Conservation (phyloP, 92 coral and sea anemone genomes). For the Umimayanthus kanabou region DNA sequence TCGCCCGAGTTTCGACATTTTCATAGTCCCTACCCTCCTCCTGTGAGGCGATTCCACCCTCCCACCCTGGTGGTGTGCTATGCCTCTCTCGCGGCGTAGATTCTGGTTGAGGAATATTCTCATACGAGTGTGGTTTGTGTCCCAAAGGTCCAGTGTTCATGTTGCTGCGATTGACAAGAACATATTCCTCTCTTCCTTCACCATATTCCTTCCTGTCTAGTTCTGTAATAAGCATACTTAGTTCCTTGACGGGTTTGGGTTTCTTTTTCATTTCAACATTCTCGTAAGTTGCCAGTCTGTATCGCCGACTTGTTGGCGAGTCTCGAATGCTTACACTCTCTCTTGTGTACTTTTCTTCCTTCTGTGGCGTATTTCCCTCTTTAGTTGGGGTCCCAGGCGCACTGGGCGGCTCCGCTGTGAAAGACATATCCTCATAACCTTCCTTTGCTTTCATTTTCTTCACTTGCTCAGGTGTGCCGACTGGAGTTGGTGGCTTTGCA, state of each 20-base stretch:
- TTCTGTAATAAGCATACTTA: conserved; percentile 40
- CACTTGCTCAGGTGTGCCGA: conserved; percentile 29
- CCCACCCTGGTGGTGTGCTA: background rate
- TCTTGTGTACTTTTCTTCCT: conserved; percentile 17
- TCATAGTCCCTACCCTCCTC: conserved; percentile 23
- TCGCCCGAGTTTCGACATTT: background rate
- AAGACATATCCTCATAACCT: conserved; percentile 38
- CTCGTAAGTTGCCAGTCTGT: conserved; percentile 56
- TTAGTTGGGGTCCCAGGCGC: conserved; percentile 23
- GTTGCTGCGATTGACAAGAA: background rate
- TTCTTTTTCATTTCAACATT: conserved; percentile 63
- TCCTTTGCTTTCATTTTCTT: conserved; percentile 32
- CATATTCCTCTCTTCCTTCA: background rate
- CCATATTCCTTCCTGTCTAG: conserved; percentile 8
- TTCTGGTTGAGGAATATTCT: conserved; percentile 16
- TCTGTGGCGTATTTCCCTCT: conserved; percentile 23
- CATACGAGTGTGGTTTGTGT: conserved; percentile 25
- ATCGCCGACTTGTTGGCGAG: conserved; percentile 43
- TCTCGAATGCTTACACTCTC: conserved; percentile 42
- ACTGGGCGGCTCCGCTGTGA: conserved; percentile 25
- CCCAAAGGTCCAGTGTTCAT: background rate
- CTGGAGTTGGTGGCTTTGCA: conserved; percentile 33
- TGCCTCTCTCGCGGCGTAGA: background rate
- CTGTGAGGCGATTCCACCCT: background rate
- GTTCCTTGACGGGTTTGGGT: conserved; percentile 6